Evolutionary conservation across 1,140 invertebrate genomes (phyloP).

Genomic region (Pseudobourletiella spinata): DNA sequence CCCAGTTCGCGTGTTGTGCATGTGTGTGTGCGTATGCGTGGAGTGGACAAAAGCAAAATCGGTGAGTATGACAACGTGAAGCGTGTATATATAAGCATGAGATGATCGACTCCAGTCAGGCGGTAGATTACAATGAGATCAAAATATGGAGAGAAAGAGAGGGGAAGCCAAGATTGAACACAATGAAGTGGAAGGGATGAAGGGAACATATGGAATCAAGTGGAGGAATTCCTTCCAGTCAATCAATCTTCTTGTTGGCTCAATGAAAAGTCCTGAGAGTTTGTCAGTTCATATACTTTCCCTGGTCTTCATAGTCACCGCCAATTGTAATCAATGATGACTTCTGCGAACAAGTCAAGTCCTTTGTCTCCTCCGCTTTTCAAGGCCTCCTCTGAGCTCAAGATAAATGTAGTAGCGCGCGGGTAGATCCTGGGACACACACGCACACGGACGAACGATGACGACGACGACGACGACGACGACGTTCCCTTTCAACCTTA

Average conservation of each 20-base stretch:
- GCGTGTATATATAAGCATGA: too few species aligned
- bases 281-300: not conserved
- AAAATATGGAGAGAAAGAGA: not conserved
- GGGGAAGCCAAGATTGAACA: too few species aligned
- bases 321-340: conserved; percentile 6
- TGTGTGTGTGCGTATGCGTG: too few species aligned
- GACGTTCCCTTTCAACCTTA: too few species aligned
- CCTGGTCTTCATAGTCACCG: not conserved
- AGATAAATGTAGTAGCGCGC: too few species aligned
- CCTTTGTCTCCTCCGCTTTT: not conserved
- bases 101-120: too few species aligned
- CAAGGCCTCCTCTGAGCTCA: too few species aligned
- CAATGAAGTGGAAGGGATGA: not conserved
- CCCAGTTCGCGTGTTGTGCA: too few species aligned
- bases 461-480: too few species aligned
- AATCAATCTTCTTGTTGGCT: conserved; percentile 1
- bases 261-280: not conserved
- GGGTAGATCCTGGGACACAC: not conserved
- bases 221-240: conserved; percentile 8
- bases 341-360: not conserved
- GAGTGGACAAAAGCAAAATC: too few species aligned
- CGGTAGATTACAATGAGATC: not conserved
- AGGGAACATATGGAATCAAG: not conserved
- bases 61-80: too few species aligned
- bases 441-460: too few species aligned